Percentiles rank a stretch among this genome's conserved stretches.
Conservation (phyloP, 2,113 vertebrate species). For the Etia nguti region DNA sequence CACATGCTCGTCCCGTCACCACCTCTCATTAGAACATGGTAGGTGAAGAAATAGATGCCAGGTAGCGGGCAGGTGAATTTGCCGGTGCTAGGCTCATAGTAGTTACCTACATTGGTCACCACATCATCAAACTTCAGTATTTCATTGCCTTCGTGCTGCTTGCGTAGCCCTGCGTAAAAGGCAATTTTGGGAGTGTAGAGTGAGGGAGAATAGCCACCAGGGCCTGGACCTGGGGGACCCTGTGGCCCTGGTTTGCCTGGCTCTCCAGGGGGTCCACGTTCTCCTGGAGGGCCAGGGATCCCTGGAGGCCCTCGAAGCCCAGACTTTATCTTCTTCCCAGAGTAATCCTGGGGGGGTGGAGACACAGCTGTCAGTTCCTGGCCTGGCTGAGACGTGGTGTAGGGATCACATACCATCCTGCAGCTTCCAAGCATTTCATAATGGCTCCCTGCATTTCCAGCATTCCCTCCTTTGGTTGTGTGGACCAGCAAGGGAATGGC, state of each 20-base stretch:
- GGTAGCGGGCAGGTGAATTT: slow-evolving; percentile 96
- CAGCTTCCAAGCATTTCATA: slow-evolving; percentile 90
- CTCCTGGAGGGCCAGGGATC: slow-evolving; percentile 78
- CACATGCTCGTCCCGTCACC: slow-evolving; percentile 96
- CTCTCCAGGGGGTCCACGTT: slow-evolving; percentile 83
- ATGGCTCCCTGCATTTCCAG: slow-evolving; percentile 73
- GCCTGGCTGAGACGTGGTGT: slow-evolving; percentile 76
- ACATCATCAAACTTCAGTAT: slow-evolving; percentile 95
- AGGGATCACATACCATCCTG: slow-evolving; percentile 88
- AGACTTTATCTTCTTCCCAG: slow-evolving; percentile 80
- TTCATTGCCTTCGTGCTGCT: slow-evolving; percentile 91
- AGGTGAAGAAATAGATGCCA: slow-evolving; percentile 96
- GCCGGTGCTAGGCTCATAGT: slow-evolving; percentile 92
- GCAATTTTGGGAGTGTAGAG: slow-evolving; percentile 92
- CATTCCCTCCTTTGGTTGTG: slow-evolving; percentile 79
- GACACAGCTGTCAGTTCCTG: slow-evolving; percentile 78
- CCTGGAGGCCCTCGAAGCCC: slow-evolving; percentile 84
- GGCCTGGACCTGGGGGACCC: slow-evolving; percentile 84
- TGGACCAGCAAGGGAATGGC: slow-evolving; percentile 94
- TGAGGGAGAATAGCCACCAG: slow-evolving; percentile 84
- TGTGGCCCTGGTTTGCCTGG: slow-evolving; percentile 87
- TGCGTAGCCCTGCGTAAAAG: slow-evolving; percentile 90
- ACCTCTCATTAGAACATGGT: slow-evolving; percentile 96
- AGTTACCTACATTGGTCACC: slow-evolving; percentile 96
- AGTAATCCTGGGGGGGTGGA: slow-evolving; percentile 80